Base-by-base conservation (phyloP, 2,888 invertebrate genomes). In the Pediacus dermestoides region DNA sequence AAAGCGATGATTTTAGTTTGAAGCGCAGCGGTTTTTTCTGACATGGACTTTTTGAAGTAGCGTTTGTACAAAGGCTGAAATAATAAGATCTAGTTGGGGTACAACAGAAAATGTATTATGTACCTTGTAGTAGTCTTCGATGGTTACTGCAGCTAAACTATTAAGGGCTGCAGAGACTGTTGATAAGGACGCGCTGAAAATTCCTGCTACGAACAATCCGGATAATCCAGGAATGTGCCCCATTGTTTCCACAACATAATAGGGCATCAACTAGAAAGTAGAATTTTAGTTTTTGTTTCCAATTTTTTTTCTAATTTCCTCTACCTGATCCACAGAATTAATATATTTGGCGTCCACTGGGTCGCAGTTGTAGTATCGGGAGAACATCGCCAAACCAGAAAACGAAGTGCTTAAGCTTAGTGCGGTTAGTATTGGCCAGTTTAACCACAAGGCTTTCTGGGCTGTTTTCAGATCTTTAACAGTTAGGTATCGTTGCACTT, bases 111-210 rank as follows among this genome's bases (percentile, higher is more conserved):
- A 16, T 2, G 2, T 30, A 23, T 28, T 26, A 23, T 14, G 22
- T 44, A 71, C 71, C 58, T 80, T 81, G 2, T 92, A 70, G 50
- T 93, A 90, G 68, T 95, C 95, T 58, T 90, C 85, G 27, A 93
- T 71, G 0, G 91, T 88, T 8, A 94, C 89, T 0, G 94, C 93
- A 1, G 94, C 85, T 30, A 95, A 72, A 1, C 93, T 89, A 60
- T 93, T 94, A 41, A 94, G 78, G 1, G 91, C 83, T 0, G 94
- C 91, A 0, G 93, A 94, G 41, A 95, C 85, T 0, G 93, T 92
- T 27, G 93, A 92, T 6, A 94, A 73, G 1, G 92, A 87, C 0
- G 90, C 94, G 53, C 90, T 90, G 63, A 94, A 92, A 42, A 95
- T 85, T 2, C 93, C 86, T 2, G 93, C 88, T 0, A 93, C 85